Conservation (phyloP, 2,113 vertebrate species). For the Mellivora capensis region DNA sequence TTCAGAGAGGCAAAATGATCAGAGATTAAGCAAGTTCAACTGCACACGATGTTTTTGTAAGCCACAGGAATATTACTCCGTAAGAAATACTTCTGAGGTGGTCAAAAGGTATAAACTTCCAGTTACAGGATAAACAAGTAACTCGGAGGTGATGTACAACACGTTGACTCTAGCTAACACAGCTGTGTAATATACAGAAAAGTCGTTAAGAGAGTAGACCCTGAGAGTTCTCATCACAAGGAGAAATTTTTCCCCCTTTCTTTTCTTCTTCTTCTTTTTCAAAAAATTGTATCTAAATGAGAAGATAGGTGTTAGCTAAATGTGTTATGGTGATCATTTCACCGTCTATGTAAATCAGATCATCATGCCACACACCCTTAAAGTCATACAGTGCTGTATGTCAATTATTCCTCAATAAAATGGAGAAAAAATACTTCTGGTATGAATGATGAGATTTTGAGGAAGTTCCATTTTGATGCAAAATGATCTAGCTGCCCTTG, state of each 20-base stretch:
- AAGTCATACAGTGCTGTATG: background rate
- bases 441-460: slow-evolving; percentile 58
- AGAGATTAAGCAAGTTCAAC: slow-evolving; percentile 57
- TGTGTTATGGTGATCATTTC: background rate
- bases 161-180: background rate
- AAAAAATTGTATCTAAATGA: background rate
- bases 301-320: background rate
- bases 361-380: background rate
- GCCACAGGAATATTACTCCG: slow-evolving; percentile 3
- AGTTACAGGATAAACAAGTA: background rate
- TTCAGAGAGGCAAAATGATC: slow-evolving; percentile 46
- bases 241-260: background rate
- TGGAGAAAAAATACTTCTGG: slow-evolving; percentile 26
- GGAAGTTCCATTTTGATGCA: slow-evolving; percentile 54
- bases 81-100: slow-evolving; percentile 37
- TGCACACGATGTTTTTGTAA: slow-evolving; percentile 42
- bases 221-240: background rate
- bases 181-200: background rate
- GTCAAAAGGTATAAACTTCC: background rate
- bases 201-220: background rate
- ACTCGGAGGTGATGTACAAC: background rate
- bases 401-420: background rate
- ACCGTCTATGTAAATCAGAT: background rate
- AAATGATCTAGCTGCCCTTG: slow-evolving; percentile 26
- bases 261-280: background rate